A percentile compares a stretch with the other conserved stretches of the same genome.
These are phyloP conservation scores for Timema podura DNA, from an alignment of 2,888 invertebrate species.

Conservation along the genomic window DNA sequence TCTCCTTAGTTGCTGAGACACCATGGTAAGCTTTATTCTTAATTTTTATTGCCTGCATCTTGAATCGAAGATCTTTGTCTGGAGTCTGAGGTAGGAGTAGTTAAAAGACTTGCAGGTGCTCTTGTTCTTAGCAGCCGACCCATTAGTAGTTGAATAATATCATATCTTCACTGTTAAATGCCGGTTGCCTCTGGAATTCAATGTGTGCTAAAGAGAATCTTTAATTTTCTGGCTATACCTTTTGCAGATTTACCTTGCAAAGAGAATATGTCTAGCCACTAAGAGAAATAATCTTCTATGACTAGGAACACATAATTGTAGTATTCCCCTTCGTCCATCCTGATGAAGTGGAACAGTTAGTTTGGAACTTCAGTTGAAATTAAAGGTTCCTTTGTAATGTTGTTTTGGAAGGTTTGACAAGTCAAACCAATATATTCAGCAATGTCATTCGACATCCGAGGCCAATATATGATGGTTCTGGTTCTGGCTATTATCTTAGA, in stretches of 20 bases:
- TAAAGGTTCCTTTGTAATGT: neutral
- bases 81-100: too few relatives aligned
- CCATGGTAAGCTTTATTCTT: too few relatives aligned
- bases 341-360: neutral
- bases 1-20: too few relatives aligned
- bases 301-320: neutral
- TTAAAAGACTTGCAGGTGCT: too few relatives aligned
- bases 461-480: neutral
- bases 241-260: neutral
- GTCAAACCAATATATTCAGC: neutral
- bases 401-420: constrained; percentile 7
- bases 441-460: neutral
- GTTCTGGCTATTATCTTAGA: neutral
- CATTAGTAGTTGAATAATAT: neutral
- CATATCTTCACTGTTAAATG: neutral
- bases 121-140: too few relatives aligned
- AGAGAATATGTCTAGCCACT: neutral
- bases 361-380: constrained; percentile 3
- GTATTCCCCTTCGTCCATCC: neutral
- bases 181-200: neutral
- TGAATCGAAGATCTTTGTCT: too few relatives aligned
- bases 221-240: neutral
- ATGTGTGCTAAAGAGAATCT: neutral
- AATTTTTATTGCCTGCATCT: too few relatives aligned
- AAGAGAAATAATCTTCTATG: neutral